Evolutionary conservation across 1,140 invertebrate species (phyloP).

Genomic region (Antheraea mylitta): DNA sequence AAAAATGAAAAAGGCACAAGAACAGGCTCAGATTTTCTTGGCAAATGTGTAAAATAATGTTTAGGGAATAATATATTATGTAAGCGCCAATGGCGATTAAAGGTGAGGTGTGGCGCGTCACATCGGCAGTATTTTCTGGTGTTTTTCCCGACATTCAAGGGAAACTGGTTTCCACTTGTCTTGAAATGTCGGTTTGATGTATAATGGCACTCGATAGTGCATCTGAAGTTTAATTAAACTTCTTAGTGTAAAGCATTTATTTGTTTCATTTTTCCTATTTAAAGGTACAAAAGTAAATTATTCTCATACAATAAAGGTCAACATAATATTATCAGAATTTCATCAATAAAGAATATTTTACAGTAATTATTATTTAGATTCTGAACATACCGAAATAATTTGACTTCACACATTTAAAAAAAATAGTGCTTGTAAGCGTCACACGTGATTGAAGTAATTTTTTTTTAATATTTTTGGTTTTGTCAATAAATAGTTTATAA

Average conservation of each 20-base stretch:
- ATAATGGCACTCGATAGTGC: slow-evolving; percentile 57
- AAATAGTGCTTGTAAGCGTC: too few relatives aligned
- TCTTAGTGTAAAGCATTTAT: slow-evolving; percentile 66
- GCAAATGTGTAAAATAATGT: slow-evolving; percentile 49
- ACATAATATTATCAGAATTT: too few relatives aligned
- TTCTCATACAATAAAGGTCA: too few relatives aligned
- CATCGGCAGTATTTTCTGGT: slow-evolving; percentile 27
- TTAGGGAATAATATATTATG: slow-evolving; percentile 31
- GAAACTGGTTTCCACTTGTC: slow-evolving; percentile 38
- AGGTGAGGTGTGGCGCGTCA: slow-evolving; percentile 6
- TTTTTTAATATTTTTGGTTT: too few relatives aligned
- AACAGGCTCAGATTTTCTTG: slow-evolving; percentile 58
- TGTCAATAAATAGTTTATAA: too few relatives aligned
- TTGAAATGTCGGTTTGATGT: slow-evolving; percentile 47
- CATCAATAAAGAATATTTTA: too few relatives aligned
- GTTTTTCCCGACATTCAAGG: slow-evolving; percentile 29
- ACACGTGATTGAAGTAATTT: too few relatives aligned
- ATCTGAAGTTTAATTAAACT: slow-evolving; percentile 60
- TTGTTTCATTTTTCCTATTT: slow-evolving; percentile 30
- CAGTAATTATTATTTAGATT: too few relatives aligned
- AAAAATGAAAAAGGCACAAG: slow-evolving; percentile 55
- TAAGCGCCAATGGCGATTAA: slow-evolving; percentile 16
- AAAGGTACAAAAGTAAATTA: background rate
- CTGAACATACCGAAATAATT: too few relatives aligned
- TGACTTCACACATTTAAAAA: too few relatives aligned